These are phyloP conservation scores for Telmatherina bonti DNA, from an alignment of 2,797 vertebrate species.

Conservation along the genomic window DNA sequence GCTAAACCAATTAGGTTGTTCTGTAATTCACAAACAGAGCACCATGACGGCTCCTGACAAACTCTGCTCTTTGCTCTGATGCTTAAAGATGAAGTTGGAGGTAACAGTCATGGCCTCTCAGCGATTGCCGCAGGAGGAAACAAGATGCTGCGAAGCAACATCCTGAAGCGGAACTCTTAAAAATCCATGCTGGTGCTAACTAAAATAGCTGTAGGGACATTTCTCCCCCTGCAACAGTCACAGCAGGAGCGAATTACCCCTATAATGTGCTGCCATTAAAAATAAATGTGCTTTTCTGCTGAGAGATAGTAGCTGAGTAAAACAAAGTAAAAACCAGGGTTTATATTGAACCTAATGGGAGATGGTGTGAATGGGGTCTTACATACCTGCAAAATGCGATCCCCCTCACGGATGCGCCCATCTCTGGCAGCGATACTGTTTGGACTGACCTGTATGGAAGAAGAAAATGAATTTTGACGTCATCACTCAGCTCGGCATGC, in stretches of 20 bases:
- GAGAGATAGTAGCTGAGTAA: conserved; percentile 55
- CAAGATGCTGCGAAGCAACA: conserved; percentile 29
- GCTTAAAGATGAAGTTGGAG: conserved; percentile 48
- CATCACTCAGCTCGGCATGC: conserved; percentile 15
- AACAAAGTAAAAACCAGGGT: conserved; percentile 54
- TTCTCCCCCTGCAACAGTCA: conserved; percentile 67
- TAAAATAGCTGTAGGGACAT: conserved; percentile 71
- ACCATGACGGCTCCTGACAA: conserved; percentile 13
- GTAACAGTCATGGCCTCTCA: conserved; percentile 51
- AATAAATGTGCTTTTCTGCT: conserved; percentile 73
- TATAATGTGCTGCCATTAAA: conserved; percentile 80
- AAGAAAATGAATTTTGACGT: conserved; percentile 29
- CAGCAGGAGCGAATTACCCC: conserved; percentile 59
- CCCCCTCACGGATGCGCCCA: conserved; percentile 94
- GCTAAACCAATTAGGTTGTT: conserved; percentile 22
- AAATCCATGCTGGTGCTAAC: conserved; percentile 78
- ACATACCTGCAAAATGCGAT: conserved; percentile 97
- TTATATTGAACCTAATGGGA: conserved; percentile 53
- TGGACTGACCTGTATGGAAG: conserved; percentile 87
- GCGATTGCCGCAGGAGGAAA: conserved; percentile 43
- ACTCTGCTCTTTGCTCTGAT: conserved; percentile 20
- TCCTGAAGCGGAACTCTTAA: conserved; percentile 63
- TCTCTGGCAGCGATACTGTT: conserved; percentile 96
- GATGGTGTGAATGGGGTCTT: conserved; percentile 5
- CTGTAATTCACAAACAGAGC: conserved; percentile 23